Base-by-base conservation (phyloP, 2,797 vertebrate genomes). In the Lutra lutra region DNA sequence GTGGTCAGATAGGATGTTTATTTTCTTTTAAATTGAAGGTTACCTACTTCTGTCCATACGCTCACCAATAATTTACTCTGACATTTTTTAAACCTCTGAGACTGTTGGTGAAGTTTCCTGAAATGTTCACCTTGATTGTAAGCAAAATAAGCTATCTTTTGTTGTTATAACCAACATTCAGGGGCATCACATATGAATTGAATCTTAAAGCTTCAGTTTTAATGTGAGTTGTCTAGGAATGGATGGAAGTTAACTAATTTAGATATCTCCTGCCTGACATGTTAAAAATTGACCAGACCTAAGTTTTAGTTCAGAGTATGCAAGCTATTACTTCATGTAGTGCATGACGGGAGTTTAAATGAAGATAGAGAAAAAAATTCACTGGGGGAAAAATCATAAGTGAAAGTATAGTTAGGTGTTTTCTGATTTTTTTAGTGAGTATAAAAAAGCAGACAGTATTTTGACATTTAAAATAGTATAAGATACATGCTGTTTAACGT, bases 151-250 rank as follows among this genome's bases (percentile, higher is more conserved):
- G 21, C 17, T 64, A 12, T 77, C 17, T 84, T 48, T 56, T 84
- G 8, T 84, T 94, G 23, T 43, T 58, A 5, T 23, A 83, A n/a
- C 43, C 35, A 75, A 10, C 46, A 21, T 84, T 84, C 23, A 51
- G 35, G 46, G 29, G 51, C 91, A 25, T 64, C 43, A 75, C 21
- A 10, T 86, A 48, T 12, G 56, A 80, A 32, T 60, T 86, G 29
- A 80, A 84, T 72, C 78, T 73, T 56, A 70, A 60, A 91, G 15
- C 51, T 79, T 91, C 79, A 43, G 80, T 95, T 91, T 91, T 43
- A 86, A n/a, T 54, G 15, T 88, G n/a, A 64, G 83, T 87, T 64
- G 43, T 73, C 54, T 62, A 87, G 77, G 46, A 86, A 73, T 35
- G 32, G 17, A 56, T 62, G 21, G 29, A 35, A 64, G 12, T 68